Evolutionary conservation across 2,113 vertebrate genomes (phyloP), one percentile per base, ranked within the genome.

Genomic region (Antennarius striatus): DNA sequence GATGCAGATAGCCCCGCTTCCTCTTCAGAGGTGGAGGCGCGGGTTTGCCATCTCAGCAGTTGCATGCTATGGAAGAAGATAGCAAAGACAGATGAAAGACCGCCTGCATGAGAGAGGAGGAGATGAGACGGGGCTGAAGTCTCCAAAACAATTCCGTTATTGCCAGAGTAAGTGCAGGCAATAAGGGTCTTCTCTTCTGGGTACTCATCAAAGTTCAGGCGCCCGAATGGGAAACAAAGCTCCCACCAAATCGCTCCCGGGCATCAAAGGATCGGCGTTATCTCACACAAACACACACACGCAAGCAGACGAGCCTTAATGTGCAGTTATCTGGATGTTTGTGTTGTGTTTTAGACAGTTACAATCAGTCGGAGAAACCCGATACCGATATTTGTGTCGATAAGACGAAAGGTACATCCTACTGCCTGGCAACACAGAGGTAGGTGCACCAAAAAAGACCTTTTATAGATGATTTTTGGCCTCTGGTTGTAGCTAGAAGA

Each of bases 31-130:
- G 77, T 69, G 68, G 73, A 11, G 73, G 52, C 63, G 40, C 32
- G 43, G 64, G 51, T 40, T 42, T 59, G 46, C 15, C 4, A 47
- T 51, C 77, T 79, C 78, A 58, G 58, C 82, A 67, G 79, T 92
- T 53, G 92, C 92, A 93, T 88, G 92, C 88, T 88, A 92, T 47
- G 63, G 80, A 76, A 68, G 76, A 69, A 90, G 91, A 93, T 92
- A 73, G 83, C 42, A 69, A 55, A 68, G 71, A 51, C 46, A 92
- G 93, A 94, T 94, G 90, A 94, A 93, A 92, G 91, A 69, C 54
- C 5, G 82, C 93, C 93, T 88, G 92, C 92, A 93, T 93, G 89
- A 56, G 64, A 68, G 74, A 71, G 66, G 75, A 84, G 75, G 83
- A 80, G 89, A 90, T 83, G 86, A 92, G 86, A 90, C 67, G 67